Percentiles rank a stretch among this genome's conserved stretches.
phyloP scores from a whole-genome alignment of 2,113 vertebrate genomes.

The Macrotis lagotis region DNA sequence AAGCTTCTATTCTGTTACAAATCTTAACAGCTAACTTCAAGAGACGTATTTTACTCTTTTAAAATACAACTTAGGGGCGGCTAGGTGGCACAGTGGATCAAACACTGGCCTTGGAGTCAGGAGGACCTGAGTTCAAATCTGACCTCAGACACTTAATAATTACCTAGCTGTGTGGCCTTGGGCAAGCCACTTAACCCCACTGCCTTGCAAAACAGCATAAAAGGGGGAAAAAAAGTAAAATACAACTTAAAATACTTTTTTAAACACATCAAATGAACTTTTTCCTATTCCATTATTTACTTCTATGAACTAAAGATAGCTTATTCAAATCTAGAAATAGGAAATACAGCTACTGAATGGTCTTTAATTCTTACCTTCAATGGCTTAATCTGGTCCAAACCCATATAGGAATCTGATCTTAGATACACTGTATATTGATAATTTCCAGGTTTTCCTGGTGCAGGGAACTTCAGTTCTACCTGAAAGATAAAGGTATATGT shows the following conservation, averaged over 20 bases:
- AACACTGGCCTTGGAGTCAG: too few relatives aligned
- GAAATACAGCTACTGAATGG: not conserved
- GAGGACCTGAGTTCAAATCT: too few relatives aligned
- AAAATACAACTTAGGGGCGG: too few relatives aligned
- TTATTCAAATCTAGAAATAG: conserved; percentile 8
- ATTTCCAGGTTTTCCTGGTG: conserved; percentile 97
- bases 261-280: not conserved
- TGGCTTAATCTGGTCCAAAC: conserved; percentile 97
- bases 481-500: conserved; percentile 76
- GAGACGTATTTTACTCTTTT: conserved; percentile 26
- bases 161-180: too few relatives aligned
- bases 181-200: too few relatives aligned
- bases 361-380: conserved; percentile 89
- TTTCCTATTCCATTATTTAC: not conserved
- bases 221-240: too few relatives aligned
- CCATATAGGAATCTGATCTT: conserved; percentile 96
- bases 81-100: too few relatives aligned
- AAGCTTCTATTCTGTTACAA: not conserved
- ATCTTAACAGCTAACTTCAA: conserved; percentile 19
- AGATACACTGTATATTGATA: conserved; percentile 98
- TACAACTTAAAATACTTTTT: too few relatives aligned
- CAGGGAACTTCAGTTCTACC: conserved; percentile 99
- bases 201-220: too few relatives aligned
- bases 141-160: too few relatives aligned
- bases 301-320: conserved; percentile 32